Percentiles rank a stretch among this genome's conserved stretches.
Evolutionary conservation across 2,888 invertebrate species (phyloP).

Genomic region (Drosophila paranaensis): DNA sequence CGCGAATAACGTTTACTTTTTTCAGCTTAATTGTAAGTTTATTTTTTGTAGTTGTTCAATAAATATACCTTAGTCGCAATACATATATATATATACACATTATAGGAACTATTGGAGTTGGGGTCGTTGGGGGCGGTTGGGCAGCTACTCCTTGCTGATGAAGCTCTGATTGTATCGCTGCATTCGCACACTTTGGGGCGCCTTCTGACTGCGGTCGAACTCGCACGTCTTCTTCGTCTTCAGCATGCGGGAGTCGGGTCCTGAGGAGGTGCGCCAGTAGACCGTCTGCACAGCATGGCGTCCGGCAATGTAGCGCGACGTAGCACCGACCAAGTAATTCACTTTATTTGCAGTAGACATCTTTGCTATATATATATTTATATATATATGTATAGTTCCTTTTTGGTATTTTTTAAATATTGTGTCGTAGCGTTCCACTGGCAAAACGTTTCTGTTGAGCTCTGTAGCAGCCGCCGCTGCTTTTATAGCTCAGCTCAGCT

Average conservation of each 20-base stretch:
- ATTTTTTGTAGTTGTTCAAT: constrained; percentile 3
- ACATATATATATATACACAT: constrained; percentile 12
- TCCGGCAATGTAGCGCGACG: constrained; percentile 90
- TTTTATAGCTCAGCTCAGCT: constrained; percentile 67
- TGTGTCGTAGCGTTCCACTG: constrained; percentile 23
- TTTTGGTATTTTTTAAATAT: constrained; percentile 1
- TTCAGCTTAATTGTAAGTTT: not conserved
- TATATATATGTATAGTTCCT: not conserved
- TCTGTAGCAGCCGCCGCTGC: constrained; percentile 4
- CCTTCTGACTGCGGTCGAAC: constrained; percentile 86
- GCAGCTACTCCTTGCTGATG: constrained; percentile 41
- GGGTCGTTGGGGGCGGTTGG: not conserved
- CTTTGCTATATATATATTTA: constrained; percentile 8
- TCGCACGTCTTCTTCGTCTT: constrained; percentile 87
- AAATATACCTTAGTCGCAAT: constrained; percentile 13
- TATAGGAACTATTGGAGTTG: constrained; percentile 23
- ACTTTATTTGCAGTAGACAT: constrained; percentile 79
- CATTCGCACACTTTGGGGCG: constrained; percentile 85
- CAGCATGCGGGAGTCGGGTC: constrained; percentile 85
- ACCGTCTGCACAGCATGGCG: constrained; percentile 91
- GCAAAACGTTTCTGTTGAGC: constrained; percentile 48
- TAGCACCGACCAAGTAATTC: constrained; percentile 88
- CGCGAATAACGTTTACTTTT: constrained; percentile 4
- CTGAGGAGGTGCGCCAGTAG: constrained; percentile 88
- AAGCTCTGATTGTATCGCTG: constrained; percentile 77